Evolutionary conservation across 2,797 vertebrate genomes (phyloP), one percentile per base, ranked within the genome.

Genomic region (Neostethus bicornis): DNA sequence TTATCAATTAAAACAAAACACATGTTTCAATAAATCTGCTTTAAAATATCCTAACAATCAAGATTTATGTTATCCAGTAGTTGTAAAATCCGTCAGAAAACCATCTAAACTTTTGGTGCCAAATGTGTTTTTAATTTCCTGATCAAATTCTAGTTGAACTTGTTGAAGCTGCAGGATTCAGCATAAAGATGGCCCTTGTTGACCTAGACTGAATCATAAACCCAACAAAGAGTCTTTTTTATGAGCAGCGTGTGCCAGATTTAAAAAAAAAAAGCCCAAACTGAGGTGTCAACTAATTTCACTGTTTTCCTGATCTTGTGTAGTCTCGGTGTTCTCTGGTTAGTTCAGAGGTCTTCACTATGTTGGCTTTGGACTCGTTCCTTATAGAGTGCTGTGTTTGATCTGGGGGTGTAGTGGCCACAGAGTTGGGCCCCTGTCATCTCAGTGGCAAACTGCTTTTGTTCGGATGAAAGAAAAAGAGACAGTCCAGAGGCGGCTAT

Each of bases 401-500:
- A 85, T 79, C 57, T 76, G 75, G 64, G 57, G 21, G 35, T 53
- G 70, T 65, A 62, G 55, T 16, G 39, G 41, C 73, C 71, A 37
- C 66, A 41, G 71, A 83, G 80, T 70, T 79, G 75, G 31, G 67
- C 70, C 74, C 11, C 38, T 85, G 80, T 84, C 81, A 73, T 80
- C 76, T 74, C 68, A 41, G 81, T 61, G 76, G 83, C 76, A 57
- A 78, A 65, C 77, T 51, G 79, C 85, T 74, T 86, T 84, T 90
- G 88, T 92, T 83, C 86, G 83, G 68, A 69, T 72, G 81, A 69
- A 55, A 71, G 54, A 65, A 73, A 78, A 68, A 79, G 63, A 80
- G 78, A 76, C 73, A 81, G 79, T 73, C 77, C 85, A 76, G 81
- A 85, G 84, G 83, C 63, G 20, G 66, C 83, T 89, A 81, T 92